Conservation (phyloP, 2,113 vertebrate genomes). For the Poeciliopsis turrubarensis region DNA sequence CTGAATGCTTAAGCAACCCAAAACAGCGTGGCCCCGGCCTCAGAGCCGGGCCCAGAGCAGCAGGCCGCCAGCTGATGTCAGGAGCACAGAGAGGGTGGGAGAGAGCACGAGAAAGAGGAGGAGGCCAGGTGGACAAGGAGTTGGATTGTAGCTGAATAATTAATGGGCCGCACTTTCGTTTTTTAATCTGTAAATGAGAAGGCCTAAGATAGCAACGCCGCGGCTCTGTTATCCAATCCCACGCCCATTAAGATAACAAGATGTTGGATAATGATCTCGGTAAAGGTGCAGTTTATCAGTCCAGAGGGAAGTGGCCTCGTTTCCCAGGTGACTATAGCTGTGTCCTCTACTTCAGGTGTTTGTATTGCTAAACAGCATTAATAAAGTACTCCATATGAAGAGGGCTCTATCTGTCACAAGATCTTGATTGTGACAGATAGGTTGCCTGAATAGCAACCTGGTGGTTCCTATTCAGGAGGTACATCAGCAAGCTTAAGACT, state of each 20-base stretch:
- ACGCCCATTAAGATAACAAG: conserved; percentile 92
- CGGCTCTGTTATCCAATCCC: conserved; percentile 78
- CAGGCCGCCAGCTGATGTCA: conserved; percentile 46
- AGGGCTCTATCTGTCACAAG: neutral
- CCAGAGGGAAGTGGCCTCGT: conserved; percentile 61
- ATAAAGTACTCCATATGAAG: neutral
- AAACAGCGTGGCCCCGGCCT: conserved; percentile 68
- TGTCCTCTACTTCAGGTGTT: conserved; percentile 24
- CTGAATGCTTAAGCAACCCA: conserved; percentile 85
- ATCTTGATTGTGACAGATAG: neutral
- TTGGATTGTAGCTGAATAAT: conserved; percentile 84
- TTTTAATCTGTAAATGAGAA: conserved; percentile 95
- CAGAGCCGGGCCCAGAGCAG: conserved; percentile 18
- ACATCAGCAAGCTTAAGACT: neutral
- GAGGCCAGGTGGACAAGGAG: conserved; percentile 60
- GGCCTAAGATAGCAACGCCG: conserved; percentile 66
- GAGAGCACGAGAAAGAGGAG: conserved; percentile 30
- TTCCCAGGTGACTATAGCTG: conserved; percentile 61
- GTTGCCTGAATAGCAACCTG: too few species aligned
- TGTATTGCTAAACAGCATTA: neutral
- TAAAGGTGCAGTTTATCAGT: conserved; percentile 73
- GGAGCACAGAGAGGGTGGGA: conserved; percentile 3
- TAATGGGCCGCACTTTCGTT: conserved; percentile 85
- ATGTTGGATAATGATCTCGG: conserved; percentile 80
- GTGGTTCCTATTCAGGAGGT: neutral